Conservation (phyloP, 2,888 invertebrate genomes). For the Leucania comma region DNA sequence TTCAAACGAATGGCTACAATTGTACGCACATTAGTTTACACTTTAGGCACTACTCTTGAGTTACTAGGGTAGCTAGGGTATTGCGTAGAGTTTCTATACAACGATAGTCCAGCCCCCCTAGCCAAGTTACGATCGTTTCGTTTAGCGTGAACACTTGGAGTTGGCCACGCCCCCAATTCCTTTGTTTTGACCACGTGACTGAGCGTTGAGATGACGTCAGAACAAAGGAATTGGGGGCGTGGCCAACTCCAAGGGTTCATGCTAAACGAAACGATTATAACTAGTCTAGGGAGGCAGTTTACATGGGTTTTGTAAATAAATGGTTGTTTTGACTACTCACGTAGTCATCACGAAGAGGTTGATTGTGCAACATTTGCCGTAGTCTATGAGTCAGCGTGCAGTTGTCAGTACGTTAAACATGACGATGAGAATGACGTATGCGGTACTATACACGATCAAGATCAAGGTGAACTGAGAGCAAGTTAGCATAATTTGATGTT, state of each 20-base stretch:
- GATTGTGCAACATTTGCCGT: slow-evolving; percentile 23
- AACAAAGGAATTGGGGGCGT: too few species aligned
- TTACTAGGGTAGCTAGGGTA: neutral
- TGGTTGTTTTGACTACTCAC: slow-evolving; percentile 1
- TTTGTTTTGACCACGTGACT: too few species aligned
- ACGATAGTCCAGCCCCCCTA: neutral
- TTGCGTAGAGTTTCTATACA: neutral
- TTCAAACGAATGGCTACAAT: neutral
- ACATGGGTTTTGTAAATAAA: too few species aligned
- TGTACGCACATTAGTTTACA: neutral
- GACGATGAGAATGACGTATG: slow-evolving; percentile 27
- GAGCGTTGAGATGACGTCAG: too few species aligned
- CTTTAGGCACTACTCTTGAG: too few species aligned
- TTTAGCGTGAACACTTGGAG: too few species aligned
- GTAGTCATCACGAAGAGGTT: slow-evolving; percentile 6
- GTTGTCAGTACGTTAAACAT: slow-evolving; percentile 42
- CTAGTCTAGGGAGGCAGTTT: too few species aligned
- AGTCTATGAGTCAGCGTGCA: slow-evolving; percentile 30
- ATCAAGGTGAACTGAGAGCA: slow-evolving; percentile 48
- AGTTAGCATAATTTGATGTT: slow-evolving; percentile 17
- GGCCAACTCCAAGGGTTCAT: too few species aligned
- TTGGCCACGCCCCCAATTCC: too few species aligned
- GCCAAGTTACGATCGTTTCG: too few species aligned
- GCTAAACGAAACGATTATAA: too few species aligned
- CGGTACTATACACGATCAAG: slow-evolving; percentile 29